A percentile compares a stretch with the other conserved stretches of the same genome.
These are phyloP conservation scores for Streblospio benedicti DNA, from an alignment of 1,140 invertebrate genomes.

Conservation along the genomic window DNA sequence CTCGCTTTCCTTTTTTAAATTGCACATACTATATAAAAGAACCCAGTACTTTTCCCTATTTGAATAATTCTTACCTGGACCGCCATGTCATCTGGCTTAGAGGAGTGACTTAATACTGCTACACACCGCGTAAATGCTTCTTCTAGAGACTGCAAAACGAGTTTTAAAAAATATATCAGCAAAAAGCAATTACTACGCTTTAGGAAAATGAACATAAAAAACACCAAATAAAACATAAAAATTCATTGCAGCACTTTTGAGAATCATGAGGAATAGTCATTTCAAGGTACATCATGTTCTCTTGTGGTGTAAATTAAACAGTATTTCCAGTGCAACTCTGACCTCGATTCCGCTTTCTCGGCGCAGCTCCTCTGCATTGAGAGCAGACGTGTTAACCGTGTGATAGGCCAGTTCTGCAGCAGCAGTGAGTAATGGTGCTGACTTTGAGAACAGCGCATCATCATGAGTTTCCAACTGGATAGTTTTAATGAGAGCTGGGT, in stretches of 20 bases:
- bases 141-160: slow-evolving; percentile 58
- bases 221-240: too few species aligned
- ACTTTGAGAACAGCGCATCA: slow-evolving; percentile 79
- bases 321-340: not conserved
- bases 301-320: too few species aligned
- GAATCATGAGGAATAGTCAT: too few species aligned
- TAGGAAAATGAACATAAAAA: too few species aligned
- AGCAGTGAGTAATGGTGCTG: slow-evolving; percentile 73
- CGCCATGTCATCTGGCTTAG: slow-evolving; percentile 66
- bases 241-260: too few species aligned
- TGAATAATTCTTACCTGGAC: slow-evolving; percentile 56
- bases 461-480: slow-evolving; percentile 88
- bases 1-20: not conserved
- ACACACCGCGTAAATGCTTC: slow-evolving; percentile 86
- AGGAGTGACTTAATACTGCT: slow-evolving; percentile 68
- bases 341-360: slow-evolving; percentile 85
- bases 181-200: too few species aligned
- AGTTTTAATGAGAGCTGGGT: slow-evolving; percentile 93
- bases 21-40: not conserved
- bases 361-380: slow-evolving; percentile 95
- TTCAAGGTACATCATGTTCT: too few species aligned
- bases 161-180: too few species aligned
- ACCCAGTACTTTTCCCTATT: too few species aligned
- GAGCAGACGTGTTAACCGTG: slow-evolving; percentile 88
- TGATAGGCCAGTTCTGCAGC: slow-evolving; percentile 92